Evolutionary conservation across 2,888 invertebrate species (phyloP).

Genomic region (Athripsodes cinereus): DNA sequence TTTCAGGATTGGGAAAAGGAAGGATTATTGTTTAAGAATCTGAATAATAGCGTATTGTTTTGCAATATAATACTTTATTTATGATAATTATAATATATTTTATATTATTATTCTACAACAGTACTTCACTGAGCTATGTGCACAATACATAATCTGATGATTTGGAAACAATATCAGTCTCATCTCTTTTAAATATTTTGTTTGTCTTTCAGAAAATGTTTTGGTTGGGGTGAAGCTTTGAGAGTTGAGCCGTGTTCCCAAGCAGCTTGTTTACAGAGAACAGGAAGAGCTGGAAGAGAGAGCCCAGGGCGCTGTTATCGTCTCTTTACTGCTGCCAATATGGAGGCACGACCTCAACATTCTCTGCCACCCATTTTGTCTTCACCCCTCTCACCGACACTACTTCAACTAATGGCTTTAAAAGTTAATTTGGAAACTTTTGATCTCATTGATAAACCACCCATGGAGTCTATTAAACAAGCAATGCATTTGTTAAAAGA

Average conservation of each 20-base stretch:
- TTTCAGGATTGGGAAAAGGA: too few relatives aligned
- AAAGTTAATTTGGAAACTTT: conserved; percentile 78
- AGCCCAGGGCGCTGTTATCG: conserved; percentile 81
- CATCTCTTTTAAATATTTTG: too few relatives aligned
- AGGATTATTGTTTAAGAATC: too few relatives aligned
- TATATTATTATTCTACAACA: too few relatives aligned
- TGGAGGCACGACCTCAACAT: conserved; percentile 62
- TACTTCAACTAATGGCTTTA: conserved; percentile 77
- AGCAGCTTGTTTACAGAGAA: conserved; percentile 90
- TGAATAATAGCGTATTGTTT: too few relatives aligned
- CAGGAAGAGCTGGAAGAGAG: conserved; percentile 88
- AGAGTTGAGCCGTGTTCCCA: conserved; percentile 78
- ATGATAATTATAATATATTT: too few relatives aligned
- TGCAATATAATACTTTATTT: too few relatives aligned
- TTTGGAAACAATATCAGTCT: too few relatives aligned
- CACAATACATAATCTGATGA: too few relatives aligned
- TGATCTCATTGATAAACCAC: conserved; percentile 87
- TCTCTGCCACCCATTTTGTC: conserved; percentile 79
- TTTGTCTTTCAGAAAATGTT: conserved; percentile 58
- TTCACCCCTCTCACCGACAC: conserved; percentile 60
- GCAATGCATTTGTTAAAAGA: conserved; percentile 61
- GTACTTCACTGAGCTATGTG: too few relatives aligned
- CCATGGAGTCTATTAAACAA: conserved; percentile 59
- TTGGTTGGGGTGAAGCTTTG: conserved; percentile 77
- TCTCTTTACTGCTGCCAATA: conserved; percentile 74